phyloP scores from a whole-genome alignment of 1,140 invertebrate species.

The Nomia melanderi region DNA sequence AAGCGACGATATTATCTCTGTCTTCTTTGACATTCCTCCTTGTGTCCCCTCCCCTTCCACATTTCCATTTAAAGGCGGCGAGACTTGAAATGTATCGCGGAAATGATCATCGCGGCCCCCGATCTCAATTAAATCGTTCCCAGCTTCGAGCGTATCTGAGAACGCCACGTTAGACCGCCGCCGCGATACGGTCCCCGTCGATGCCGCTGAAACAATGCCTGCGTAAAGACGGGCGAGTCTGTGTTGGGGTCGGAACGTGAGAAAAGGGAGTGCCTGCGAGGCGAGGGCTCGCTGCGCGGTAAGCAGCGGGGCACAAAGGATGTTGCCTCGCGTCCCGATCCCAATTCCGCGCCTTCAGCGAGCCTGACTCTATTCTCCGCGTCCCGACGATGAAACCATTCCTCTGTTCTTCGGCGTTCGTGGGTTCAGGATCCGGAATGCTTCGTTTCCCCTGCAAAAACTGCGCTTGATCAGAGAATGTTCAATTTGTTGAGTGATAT shows the following conservation, averaged over 20 bases:
- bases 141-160: neutral
- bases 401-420: neutral
- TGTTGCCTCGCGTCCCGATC: neutral
- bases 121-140: constrained; percentile 28
- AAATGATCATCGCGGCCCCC: neutral
- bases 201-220: neutral
- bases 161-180: neutral
- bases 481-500: too few species aligned
- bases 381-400: neutral
- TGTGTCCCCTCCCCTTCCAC: too few species aligned
- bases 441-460: too few species aligned
- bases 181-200: constrained; percentile 8
- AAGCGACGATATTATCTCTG: too few species aligned
- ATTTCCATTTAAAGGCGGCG: too few species aligned
- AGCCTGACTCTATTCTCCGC: neutral
- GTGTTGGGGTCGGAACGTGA: neutral
- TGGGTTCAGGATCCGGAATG: neutral
- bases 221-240: neutral
- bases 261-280: constrained; percentile 12
- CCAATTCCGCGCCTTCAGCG: constrained; percentile 7
- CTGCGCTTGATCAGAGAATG: too few species aligned
- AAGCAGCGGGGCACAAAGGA: constrained; percentile 25
- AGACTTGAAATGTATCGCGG: too few species aligned
- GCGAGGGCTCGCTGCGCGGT: constrained; percentile 7
- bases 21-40: too few species aligned